phyloP scores from a whole-genome alignment of 2,888 invertebrate genomes.

The Phragmatobia fuliginosa region DNA sequence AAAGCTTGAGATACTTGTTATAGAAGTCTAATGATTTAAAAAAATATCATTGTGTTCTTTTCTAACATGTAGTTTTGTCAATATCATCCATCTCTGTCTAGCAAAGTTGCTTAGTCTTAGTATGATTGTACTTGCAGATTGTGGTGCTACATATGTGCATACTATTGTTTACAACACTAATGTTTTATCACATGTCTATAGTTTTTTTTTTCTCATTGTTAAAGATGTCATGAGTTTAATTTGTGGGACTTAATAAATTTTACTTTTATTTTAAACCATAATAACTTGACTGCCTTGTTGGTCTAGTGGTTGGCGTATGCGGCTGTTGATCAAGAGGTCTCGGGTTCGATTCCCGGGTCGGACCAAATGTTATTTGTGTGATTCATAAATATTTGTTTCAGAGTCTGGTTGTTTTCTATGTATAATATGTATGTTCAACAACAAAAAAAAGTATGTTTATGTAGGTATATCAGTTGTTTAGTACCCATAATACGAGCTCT shows the following conservation, averaged over 20 bases:
- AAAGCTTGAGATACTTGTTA: constrained; percentile 28
- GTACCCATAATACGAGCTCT: too few species aligned
- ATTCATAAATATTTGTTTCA: too few species aligned
- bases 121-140: not conserved
- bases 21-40: constrained; percentile 31
- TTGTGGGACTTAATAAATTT: not conserved
- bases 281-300: too few species aligned
- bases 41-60: constrained; percentile 15
- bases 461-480: too few species aligned
- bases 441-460: too few species aligned
- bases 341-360: too few species aligned
- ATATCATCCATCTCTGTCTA: not conserved
- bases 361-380: too few species aligned
- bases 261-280: not conserved
- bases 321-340: too few species aligned
- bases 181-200: not conserved
- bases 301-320: too few species aligned
- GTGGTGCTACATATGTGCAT: not conserved
- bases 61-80: not conserved
- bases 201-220: not conserved
- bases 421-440: too few species aligned
- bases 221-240: not conserved
- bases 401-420: too few species aligned
- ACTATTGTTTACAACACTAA: not conserved
- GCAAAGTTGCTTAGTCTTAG: not conserved